Evolutionary conservation across 2,113 vertebrate species (phyloP), one percentile per base, ranked within the genome.

Genomic region (Nyctibius bracteatus): DNA sequence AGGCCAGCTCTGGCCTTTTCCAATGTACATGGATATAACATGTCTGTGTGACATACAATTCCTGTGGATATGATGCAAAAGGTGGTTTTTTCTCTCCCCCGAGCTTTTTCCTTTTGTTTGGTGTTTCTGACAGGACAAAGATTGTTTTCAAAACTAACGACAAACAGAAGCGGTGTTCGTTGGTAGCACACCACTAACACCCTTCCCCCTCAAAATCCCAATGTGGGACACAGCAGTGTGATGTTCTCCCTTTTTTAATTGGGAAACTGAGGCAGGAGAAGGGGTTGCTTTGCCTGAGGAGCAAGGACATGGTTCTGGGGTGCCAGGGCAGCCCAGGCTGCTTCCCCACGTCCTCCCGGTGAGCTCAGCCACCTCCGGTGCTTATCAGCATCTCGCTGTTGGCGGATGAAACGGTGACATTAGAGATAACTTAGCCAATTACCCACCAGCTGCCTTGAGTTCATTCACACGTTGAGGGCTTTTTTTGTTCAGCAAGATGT

Each of bases 251-350:
- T 7, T 37, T 61, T 72, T 71, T 12, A 14, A 17, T 2, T 8
- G 65, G 73, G 91, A 92, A 87, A 94, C 66, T 86, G 80, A 93
- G 81, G 92, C 80, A 91, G 79, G 59, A 83, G 43, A 54, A 71
- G 59, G 31, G 17, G 3, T 8, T 74, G 35, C 46, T 82, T n/a
- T 65, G 14, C 31, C 44, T 8, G 1, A 39, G 16, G 14, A 67
- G 27, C 33, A 18, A 23, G n/a, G 30, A 17, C 44, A 8, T 0
- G 7, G 8, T 24, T 0, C 0, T 9, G 30, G 30, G 6, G 1
- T 43, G 25, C 14, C 6, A 7, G 51, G 51, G 19, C n/a, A 72
- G 28, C 16, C 55, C 6, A 2, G 39, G 23, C 75, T 74, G 57
- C 44, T 11, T 59, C 52, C 15, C 28, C 17, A 0, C 57, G 37